Evolutionary conservation across 2,797 vertebrate genomes (phyloP), one percentile per base, ranked within the genome.

Genomic region (Ctenochaetus hawaiiensis): DNA sequence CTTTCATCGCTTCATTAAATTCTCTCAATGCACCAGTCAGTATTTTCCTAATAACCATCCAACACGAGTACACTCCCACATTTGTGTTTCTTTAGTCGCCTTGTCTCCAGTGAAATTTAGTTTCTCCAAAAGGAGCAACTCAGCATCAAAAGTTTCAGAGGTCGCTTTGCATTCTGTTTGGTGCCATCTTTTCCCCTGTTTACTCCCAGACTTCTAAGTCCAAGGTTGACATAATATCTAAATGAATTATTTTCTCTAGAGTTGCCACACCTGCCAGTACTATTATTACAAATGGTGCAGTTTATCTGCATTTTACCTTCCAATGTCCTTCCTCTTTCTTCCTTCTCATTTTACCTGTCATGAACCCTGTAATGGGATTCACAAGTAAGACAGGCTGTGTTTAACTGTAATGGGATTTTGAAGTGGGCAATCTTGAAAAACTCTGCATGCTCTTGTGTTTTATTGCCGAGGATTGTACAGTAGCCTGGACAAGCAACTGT

Each of bases 251-350:
- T 90, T 83, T 66, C 73, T 77, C 69, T 49, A 54, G 72, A 83
- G 82, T 85, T 84, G 71, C 75, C 83, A 72, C 75, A 83, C 75
- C 77, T 84, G 83, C 60, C 84, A 70, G 58, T 81, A 17, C 68
- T 81, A 81, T 86, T 86, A 87, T 89, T 90, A 83, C 73, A 89
- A 90, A 91, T 85, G 71, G 76, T 87, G 70, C 69, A 80, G 72
- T 91, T 89, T 91, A 89, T 91, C 80, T 85, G 81, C 80, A 56
- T 72, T 62, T 90, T 86, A 77, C 86, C 75, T 79, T 80, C 69
- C 68, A 34, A 59, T 86, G 84, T 91, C 85, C 81, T 90, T 87
- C 80, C 83, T 84, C 30, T 82, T 78, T 79, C 71, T 83, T 86
- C 86, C 72, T 62, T 82, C 84, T 89, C 77, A 85, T 91, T 91